These are phyloP conservation scores for Danio kyathit DNA, from an alignment of 2,797 vertebrate genomes.

Conservation along the genomic window DNA sequence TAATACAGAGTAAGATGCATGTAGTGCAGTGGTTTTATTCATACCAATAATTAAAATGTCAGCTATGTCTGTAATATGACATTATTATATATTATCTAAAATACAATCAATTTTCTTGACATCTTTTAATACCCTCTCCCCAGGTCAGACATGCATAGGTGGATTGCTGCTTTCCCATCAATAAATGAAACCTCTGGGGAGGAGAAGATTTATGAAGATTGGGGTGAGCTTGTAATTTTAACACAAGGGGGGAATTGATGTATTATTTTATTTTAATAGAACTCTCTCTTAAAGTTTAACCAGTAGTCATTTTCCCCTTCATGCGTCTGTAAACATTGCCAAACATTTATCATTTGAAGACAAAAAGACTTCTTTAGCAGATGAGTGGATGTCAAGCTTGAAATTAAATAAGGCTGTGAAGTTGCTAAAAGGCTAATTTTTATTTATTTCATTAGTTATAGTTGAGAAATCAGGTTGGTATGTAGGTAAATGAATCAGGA, in stretches of 20 bases:
- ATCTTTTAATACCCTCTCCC: not conserved
- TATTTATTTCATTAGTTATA: no score
- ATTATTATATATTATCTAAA: not conserved
- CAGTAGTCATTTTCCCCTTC: not conserved
- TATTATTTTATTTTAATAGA: not conserved
- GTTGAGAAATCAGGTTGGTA: no score
- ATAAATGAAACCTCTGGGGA: conserved; percentile 64
- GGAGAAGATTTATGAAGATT: conserved; percentile 82
- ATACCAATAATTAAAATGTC: no score
- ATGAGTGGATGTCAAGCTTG: no score
- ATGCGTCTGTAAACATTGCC: not conserved
- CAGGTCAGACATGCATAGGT: conserved; percentile 83
- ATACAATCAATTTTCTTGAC: not conserved
- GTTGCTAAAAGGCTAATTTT: no score
- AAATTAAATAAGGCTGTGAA: no score
- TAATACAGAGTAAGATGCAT: conserved; percentile 59
- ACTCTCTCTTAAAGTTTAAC: not conserved
- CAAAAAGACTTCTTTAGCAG: not conserved
- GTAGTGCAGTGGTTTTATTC: not conserved
- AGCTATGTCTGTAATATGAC: not conserved
- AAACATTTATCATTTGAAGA: not conserved
- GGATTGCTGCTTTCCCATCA: conserved; percentile 80
- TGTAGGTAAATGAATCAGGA: no score
- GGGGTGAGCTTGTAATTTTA: conserved; percentile 72
- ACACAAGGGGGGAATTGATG: not conserved